Conservation (phyloP, 2,113 vertebrate genomes). For the Halichoerus grypus region DNA sequence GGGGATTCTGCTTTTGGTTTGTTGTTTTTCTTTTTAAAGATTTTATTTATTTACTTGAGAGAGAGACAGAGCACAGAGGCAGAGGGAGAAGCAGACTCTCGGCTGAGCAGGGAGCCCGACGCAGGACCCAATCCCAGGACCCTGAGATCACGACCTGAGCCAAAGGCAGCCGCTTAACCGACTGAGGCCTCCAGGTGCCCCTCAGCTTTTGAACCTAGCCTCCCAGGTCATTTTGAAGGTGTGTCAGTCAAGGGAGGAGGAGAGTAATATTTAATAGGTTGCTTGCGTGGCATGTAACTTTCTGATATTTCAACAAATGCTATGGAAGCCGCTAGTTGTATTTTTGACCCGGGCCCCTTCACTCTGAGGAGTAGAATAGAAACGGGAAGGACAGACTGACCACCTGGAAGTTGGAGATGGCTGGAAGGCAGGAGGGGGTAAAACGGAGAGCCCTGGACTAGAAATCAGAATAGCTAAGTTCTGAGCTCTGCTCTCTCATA, state of each 20-base stretch:
- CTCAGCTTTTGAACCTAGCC: background rate
- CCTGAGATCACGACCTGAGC: background rate
- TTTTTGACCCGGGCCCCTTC: background rate
- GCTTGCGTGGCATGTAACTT: background rate
- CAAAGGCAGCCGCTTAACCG: background rate
- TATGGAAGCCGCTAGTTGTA: too few relatives aligned
- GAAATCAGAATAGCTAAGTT: background rate
- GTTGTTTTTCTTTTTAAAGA: background rate
- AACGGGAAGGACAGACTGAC: background rate
- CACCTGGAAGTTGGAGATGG: background rate
- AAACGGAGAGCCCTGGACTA: background rate
- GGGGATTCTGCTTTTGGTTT: background rate
- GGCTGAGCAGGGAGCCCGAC: background rate
- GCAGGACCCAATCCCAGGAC: background rate
- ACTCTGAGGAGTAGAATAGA: background rate
- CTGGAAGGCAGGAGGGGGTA: background rate
- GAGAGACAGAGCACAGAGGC: background rate
- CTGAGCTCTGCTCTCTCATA: background rate
- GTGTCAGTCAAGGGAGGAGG: accelerated
- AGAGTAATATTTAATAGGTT: background rate
- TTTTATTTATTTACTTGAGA: background rate
- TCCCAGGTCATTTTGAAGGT: background rate
- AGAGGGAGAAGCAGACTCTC: background rate
- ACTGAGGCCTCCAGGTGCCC: background rate
- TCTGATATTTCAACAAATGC: background rate